A percentile compares a stretch with the other conserved stretches of the same genome.
phyloP scores from a whole-genome alignment of 2,888 invertebrate genomes.

The Rosalia funebris region DNA sequence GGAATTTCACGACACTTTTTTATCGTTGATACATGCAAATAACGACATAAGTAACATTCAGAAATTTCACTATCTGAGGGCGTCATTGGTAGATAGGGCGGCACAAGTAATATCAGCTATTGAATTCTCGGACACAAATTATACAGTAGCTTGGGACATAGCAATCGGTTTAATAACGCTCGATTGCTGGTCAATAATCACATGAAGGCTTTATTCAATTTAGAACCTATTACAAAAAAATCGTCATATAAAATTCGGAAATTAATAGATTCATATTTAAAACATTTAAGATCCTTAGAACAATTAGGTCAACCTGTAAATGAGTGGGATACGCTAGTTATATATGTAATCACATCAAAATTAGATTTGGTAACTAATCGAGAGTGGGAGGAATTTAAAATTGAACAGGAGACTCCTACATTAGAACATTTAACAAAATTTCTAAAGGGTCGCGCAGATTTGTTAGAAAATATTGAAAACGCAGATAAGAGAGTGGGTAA shows the following conservation, averaged over 20 bases:
- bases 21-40: background rate
- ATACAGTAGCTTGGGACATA: background rate
- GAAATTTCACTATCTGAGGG: background rate
- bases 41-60: background rate
- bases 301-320: background rate
- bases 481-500: too few relatives aligned
- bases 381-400: background rate
- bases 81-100: background rate
- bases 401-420: background rate
- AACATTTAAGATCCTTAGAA: background rate
- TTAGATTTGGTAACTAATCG: background rate
- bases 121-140: background rate
- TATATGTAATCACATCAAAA: background rate
- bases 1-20: background rate
- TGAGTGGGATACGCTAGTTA: background rate
- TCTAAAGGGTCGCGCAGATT: background rate
- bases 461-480: background rate
- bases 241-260: background rate
- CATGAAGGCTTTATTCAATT: background rate
- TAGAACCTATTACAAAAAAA: background rate
- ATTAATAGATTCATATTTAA: background rate
- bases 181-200: background rate
- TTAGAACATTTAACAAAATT: background rate
- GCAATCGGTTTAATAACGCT: background rate
- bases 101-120: background rate